These are phyloP conservation scores for Lemur catta DNA, from an alignment of 2,797 vertebrate species.

Conservation along the genomic window DNA sequence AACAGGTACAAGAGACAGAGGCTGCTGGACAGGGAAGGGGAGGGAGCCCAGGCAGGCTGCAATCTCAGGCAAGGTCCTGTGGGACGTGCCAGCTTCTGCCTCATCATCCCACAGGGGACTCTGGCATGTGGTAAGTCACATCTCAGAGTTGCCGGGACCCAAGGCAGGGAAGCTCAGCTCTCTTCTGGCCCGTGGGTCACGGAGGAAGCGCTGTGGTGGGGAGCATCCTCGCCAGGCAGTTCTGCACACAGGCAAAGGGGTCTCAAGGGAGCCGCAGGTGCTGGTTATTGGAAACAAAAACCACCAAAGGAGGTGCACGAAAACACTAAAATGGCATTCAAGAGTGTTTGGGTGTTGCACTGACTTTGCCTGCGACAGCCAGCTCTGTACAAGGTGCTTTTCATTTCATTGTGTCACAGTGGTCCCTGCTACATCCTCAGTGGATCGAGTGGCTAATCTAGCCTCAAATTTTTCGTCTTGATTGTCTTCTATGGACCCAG, in stretches of 20 bases:
- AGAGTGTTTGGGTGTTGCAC: too few species aligned
- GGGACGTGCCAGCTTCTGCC: background rate
- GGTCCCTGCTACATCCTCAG: background rate
- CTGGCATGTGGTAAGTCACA: background rate
- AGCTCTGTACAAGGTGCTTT: background rate
- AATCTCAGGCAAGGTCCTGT: background rate
- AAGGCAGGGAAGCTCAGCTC: background rate
- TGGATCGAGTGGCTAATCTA: background rate
- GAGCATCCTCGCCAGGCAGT: background rate
- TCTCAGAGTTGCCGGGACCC: background rate
- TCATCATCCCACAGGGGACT: background rate
- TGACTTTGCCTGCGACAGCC: background rate
- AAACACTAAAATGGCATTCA: background rate
- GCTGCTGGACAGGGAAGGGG: background rate
- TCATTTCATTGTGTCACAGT: background rate
- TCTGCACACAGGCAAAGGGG: background rate
- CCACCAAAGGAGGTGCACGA: background rate
- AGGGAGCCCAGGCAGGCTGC: background rate
- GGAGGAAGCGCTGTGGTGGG: background rate
- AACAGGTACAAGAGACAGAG: background rate
- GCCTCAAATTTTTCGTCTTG: background rate
- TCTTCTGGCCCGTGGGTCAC: background rate
- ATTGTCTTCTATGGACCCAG: background rate
- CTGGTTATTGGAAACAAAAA: background rate
- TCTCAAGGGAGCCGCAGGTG: background rate